Percentiles rank a stretch among this genome's conserved stretches.
phyloP scores from a whole-genome alignment of 2,888 invertebrate genomes.

The Acheta domesticus region DNA sequence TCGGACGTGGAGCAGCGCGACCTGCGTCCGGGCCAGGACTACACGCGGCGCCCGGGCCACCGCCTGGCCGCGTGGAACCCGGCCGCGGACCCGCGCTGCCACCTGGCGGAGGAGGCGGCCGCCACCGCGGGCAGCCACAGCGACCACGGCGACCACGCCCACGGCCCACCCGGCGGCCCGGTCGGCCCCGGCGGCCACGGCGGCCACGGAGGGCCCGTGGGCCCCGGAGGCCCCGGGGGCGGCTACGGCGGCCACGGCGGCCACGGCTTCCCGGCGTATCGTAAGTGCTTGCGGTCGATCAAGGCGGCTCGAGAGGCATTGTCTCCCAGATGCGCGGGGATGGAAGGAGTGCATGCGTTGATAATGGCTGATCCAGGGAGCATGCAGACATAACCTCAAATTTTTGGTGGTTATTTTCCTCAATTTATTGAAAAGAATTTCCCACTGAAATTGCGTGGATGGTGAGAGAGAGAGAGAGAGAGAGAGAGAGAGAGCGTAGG shows the following conservation, averaged over 20 bases:
- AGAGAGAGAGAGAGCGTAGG: no score
- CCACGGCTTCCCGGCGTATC: constrained; percentile 6
- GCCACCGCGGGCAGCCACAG: background rate
- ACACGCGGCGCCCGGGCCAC: constrained; percentile 63
- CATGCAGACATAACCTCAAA: no score
- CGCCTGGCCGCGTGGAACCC: constrained; percentile 77
- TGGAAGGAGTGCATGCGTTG: no score
- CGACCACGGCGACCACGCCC: background rate
- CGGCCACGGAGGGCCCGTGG: constrained; percentile 5
- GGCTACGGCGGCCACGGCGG: constrained; percentile 28
- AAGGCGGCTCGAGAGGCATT: no score
- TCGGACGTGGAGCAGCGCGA: constrained; percentile 76
- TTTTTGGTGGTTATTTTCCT: no score
- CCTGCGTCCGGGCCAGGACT: constrained; percentile 69
- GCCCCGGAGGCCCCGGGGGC: background rate
- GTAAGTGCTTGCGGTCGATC: no score
- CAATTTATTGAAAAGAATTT: no score
- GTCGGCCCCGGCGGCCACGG: no score
- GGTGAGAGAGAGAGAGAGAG: no score
- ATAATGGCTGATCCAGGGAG: no score
- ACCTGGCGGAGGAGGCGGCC: constrained; percentile 27
- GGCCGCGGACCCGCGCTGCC: constrained; percentile 70
- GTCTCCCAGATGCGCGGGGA: no score
- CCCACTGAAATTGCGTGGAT: no score
- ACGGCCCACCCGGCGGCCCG: background rate